Conservation (phyloP, 2,888 invertebrate genomes). For the Pherbina coryleti region DNA sequence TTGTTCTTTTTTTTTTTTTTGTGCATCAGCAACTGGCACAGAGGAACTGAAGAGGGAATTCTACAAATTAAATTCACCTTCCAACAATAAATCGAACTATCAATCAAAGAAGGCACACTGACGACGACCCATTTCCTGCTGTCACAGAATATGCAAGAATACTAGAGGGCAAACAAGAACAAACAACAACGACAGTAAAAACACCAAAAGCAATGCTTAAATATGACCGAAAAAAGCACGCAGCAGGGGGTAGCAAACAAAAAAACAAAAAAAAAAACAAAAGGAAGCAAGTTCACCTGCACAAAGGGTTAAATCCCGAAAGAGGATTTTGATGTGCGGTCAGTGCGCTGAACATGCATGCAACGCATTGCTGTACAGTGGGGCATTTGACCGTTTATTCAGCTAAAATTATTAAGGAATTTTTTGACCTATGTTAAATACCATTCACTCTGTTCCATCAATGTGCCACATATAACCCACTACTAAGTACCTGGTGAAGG, state of each 20-base stretch:
- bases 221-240: too few species aligned
- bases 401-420: too few species aligned
- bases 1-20: background rate
- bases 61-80: constrained; percentile 12
- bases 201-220: background rate
- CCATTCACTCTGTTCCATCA: too few species aligned
- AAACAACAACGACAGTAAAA: background rate
- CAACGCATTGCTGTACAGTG: too few species aligned
- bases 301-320: background rate
- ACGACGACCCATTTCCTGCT: background rate
- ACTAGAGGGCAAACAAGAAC: background rate
- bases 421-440: too few species aligned
- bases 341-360: too few species aligned
- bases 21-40: background rate
- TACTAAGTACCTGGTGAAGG: too few species aligned
- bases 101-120: background rate
- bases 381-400: too few species aligned
- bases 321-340: background rate
- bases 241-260: background rate
- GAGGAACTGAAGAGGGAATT: too few species aligned
- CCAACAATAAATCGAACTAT: constrained; percentile 6
- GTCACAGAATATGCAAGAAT: background rate
- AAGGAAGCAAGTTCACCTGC: background rate
- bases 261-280: background rate
- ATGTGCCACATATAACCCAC: too few species aligned